A percentile compares a stretch with the other conserved stretches of the same genome.
These are phyloP conservation scores for Cantharis nigra DNA, from an alignment of 2,888 invertebrate species.

Conservation along the genomic window DNA sequence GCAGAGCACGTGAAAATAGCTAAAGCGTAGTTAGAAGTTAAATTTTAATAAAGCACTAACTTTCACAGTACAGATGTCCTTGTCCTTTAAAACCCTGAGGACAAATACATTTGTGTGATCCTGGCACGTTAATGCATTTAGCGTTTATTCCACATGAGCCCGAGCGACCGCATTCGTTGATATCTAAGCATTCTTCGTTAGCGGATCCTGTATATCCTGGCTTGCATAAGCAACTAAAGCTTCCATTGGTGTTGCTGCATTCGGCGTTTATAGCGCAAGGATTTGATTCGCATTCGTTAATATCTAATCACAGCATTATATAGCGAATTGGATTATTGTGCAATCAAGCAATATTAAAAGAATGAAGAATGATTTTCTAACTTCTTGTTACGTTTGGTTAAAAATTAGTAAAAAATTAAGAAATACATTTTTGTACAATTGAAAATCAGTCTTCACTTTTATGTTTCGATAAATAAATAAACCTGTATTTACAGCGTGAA, in stretches of 20 bases:
- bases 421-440: conserved; percentile 48
- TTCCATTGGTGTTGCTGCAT: conserved; percentile 77
- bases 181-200: conserved; percentile 68
- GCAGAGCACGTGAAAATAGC: conserved; percentile 9
- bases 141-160: conserved; percentile 76
- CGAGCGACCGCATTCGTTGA: conserved; percentile 72
- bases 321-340: conserved; percentile 9
- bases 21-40: conserved; percentile 10
- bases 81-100: conserved; percentile 77
- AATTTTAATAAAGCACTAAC: conserved; percentile 60
- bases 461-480: conserved; percentile 10
- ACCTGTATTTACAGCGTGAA: neutral
- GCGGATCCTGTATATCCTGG: conserved; percentile 68
- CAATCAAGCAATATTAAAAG: conserved; percentile 6
- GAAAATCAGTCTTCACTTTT: conserved; percentile 55
- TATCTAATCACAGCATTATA: conserved; percentile 59
- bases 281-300: conserved; percentile 72
- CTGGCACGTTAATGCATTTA: conserved; percentile 80
- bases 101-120: conserved; percentile 78
- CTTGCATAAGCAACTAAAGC: conserved; percentile 75
- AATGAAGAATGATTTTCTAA: conserved; percentile 43
- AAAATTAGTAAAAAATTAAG: conserved; percentile 11
- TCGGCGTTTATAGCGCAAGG: conserved; percentile 73
- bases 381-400: conserved; percentile 8
- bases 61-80: conserved; percentile 76